phyloP scores from a whole-genome alignment of 37 sponge, comb jelly and placozoan genomes.

The Hexactinellida sp. region DNA sequence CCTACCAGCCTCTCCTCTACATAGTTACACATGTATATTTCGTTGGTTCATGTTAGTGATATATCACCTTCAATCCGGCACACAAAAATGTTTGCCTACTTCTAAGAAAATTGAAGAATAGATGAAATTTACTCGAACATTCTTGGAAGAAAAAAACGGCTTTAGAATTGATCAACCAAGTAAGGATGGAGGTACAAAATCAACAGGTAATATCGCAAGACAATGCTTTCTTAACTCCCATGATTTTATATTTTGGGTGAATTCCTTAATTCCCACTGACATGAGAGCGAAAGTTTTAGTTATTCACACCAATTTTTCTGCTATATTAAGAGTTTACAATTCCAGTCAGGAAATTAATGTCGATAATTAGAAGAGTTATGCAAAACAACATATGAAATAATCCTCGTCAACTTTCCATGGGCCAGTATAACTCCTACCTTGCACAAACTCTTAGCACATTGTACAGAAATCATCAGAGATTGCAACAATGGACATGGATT shows the following conservation, averaged over 20 bases:
- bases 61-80: not conserved
- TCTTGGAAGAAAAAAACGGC: not conserved
- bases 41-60: not conserved
- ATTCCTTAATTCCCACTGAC: not conserved
- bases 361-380: not conserved
- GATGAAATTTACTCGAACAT: not conserved
- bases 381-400: not conserved
- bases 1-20: not conserved
- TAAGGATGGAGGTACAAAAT: not conserved
- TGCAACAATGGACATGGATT: not conserved
- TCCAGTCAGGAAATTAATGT: not conserved
- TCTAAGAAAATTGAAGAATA: not conserved
- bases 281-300: not conserved
- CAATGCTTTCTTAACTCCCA: not conserved
- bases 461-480: not conserved
- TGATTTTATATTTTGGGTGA: not conserved
- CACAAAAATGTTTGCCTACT: not conserved
- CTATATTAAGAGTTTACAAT: not conserved
- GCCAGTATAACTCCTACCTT: not conserved
- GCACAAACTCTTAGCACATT: not conserved
- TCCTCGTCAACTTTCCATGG: not conserved
- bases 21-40: not conserved
- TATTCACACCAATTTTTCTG: not conserved
- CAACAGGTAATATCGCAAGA: not conserved
- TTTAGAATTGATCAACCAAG: not conserved